Evolutionary conservation across 2,888 invertebrate genomes (phyloP).

Genomic region (Molanna angustata): DNA sequence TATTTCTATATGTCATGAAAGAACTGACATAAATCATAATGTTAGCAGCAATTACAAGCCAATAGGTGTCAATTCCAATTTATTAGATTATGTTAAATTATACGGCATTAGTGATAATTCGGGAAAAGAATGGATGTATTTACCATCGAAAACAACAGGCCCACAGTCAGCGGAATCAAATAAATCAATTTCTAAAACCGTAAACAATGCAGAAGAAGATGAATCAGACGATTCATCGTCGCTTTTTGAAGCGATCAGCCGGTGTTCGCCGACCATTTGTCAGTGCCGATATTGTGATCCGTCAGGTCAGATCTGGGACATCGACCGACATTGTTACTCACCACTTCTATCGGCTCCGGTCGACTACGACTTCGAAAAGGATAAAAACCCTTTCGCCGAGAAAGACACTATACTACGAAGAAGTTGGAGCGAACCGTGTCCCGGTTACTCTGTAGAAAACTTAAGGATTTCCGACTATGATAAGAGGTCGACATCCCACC

Average conservation of each 20-base stretch:
- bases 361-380: conserved; percentile 32
- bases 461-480: conserved; percentile 43
- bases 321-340: conserved; percentile 58
- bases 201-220: conserved; percentile 46
- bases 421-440: conserved; percentile 64
- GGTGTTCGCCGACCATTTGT: conserved; percentile 50
- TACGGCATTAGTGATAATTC: conserved; percentile 7
- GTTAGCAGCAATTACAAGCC: conserved; percentile 14
- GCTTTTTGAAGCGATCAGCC: conserved; percentile 30
- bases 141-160: background rate
- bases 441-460: conserved; percentile 44
- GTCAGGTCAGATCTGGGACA: conserved; percentile 68
- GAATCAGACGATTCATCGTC: conserved; percentile 37
- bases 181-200: conserved; percentile 29
- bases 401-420: conserved; percentile 49
- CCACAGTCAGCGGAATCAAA: conserved; percentile 30
- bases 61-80: conserved; percentile 7
- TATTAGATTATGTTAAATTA: conserved; percentile 10
- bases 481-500: conserved; percentile 41
- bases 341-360: conserved; percentile 50
- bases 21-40: conserved; percentile 14
- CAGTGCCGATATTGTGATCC: conserved; percentile 78
- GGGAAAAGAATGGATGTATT: conserved; percentile 9
- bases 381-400: conserved; percentile 36
- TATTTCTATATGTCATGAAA: conserved; percentile 36